Evolutionary conservation across 2,888 invertebrate genomes (phyloP).

Genomic region (Drosophila lacicola): DNA sequence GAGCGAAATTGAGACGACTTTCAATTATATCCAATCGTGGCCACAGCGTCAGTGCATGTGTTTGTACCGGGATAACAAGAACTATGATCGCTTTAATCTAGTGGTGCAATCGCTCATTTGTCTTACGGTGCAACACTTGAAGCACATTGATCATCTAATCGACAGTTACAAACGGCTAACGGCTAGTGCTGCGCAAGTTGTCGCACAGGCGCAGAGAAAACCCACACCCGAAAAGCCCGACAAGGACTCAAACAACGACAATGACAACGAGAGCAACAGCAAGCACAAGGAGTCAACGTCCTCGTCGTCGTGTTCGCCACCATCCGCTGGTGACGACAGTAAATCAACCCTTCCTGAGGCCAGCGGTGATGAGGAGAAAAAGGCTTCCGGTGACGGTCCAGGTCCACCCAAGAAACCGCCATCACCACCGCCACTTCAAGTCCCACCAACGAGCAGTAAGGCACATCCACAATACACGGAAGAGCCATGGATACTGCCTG

Average conservation of each 20-base stretch:
- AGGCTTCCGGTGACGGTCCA: slow-evolving; percentile 65
- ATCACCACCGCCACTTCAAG: slow-evolving; percentile 32
- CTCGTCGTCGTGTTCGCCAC: slow-evolving; percentile 20
- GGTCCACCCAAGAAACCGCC: slow-evolving; percentile 53
- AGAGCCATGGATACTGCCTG: slow-evolving; percentile 90
- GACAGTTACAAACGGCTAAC: slow-evolving; percentile 84
- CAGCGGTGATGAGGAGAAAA: slow-evolving; percentile 46
- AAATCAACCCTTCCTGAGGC: slow-evolving; percentile 30
- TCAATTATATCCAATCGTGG: slow-evolving; percentile 95
- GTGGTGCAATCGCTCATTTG: slow-evolving; percentile 95
- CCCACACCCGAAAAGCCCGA: slow-evolving; percentile 27
- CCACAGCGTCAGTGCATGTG: slow-evolving; percentile 98
- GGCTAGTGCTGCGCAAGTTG: slow-evolving; percentile 63
- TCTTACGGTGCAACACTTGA: slow-evolving; percentile 92
- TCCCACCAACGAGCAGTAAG: slow-evolving; percentile 37
- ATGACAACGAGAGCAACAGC: slow-evolving; percentile 41
- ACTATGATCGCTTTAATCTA: slow-evolving; percentile 95
- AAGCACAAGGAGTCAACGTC: slow-evolving; percentile 52
- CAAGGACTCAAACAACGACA: slow-evolving; percentile 27
- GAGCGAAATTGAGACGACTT: slow-evolving; percentile 93
- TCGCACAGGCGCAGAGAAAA: slow-evolving; percentile 64
- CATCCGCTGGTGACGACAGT: slow-evolving; percentile 33
- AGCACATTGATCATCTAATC: slow-evolving; percentile 88
- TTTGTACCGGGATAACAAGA: slow-evolving; percentile 96
- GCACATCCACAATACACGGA: slow-evolving; percentile 81